These are phyloP conservation scores for Meloidogyne chitwoodi DNA, from an alignment of 1,140 invertebrate genomes.

Conservation along the genomic window DNA sequence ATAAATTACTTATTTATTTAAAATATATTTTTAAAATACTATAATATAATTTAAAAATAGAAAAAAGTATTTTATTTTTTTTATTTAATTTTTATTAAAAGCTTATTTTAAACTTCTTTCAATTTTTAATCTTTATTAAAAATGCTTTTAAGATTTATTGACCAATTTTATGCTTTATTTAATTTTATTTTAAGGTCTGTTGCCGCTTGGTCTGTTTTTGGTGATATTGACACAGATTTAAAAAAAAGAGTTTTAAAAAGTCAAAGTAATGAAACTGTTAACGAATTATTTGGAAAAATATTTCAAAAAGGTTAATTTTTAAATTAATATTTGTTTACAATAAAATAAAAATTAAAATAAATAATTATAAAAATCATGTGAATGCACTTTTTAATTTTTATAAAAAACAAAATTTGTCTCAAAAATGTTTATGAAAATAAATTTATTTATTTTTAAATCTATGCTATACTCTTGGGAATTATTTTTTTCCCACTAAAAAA, in stretches of 20 bases:
- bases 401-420: not conserved
- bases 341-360: too few relatives aligned
- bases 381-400: not conserved
- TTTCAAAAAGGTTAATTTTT: conserved; percentile 13
- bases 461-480: not conserved
- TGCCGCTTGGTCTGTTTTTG: conserved; percentile 7
- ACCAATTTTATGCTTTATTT: not conserved
- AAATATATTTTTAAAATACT: not conserved
- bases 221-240: conserved; percentile 13
- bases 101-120: too few relatives aligned
- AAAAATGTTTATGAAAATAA: not conserved
- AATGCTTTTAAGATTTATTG: not conserved
- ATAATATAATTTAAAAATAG: too few relatives aligned
- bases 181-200: not conserved
- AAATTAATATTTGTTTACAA: too few relatives aligned
- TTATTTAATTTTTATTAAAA: not conserved
- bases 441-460: not conserved
- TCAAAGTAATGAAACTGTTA: not conserved
- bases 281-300: conserved; percentile 1
- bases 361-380: not conserved
- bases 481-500: not conserved
- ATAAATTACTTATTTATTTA: not conserved
- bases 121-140: not conserved
- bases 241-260: not conserved
- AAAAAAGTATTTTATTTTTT: too few relatives aligned